These are phyloP conservation scores for Erebia epiphron DNA, from an alignment of 2,888 invertebrate species.

Conservation along the genomic window DNA sequence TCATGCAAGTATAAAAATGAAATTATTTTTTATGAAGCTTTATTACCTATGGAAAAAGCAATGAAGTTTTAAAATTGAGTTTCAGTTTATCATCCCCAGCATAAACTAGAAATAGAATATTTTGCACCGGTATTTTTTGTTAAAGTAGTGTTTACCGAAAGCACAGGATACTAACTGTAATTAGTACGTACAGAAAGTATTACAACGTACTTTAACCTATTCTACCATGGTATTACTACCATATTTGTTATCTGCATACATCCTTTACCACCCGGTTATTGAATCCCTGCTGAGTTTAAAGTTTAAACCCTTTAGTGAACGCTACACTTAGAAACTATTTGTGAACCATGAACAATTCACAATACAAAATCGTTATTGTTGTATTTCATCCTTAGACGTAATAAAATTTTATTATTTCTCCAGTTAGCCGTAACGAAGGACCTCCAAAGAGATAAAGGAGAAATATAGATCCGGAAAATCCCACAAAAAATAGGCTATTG, in stretches of 20 bases:
- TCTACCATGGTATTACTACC: too few species aligned
- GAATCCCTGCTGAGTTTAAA: too few species aligned
- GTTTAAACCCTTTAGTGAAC: too few species aligned
- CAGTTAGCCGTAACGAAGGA: constrained; percentile 40
- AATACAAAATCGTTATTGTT: constrained; percentile 35
- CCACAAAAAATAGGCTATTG: constrained; percentile 31
- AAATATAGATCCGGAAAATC: constrained; percentile 28
- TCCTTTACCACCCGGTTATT: too few species aligned
- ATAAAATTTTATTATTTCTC: constrained; percentile 43
- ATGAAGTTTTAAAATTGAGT: neutral
- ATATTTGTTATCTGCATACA: too few species aligned
- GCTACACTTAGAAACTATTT: too few species aligned
- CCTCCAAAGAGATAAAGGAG: constrained; percentile 22
- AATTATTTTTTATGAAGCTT: too few species aligned
- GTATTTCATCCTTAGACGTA: constrained; percentile 36
- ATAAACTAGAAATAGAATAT: constrained; percentile 8
- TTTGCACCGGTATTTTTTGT: neutral
- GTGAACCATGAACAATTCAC: constrained; percentile 30
- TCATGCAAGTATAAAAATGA: too few species aligned
- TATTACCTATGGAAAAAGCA: neutral
- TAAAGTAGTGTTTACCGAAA: too few species aligned
- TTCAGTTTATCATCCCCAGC: neutral
- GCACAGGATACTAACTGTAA: neutral
- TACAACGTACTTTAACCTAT: too few species aligned
- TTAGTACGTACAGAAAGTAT: neutral